A percentile compares a stretch with the other conserved stretches of the same genome.
These are phyloP conservation scores for Nannoperca obscura DNA, from an alignment of 2,797 vertebrate species.

Conservation along the genomic window DNA sequence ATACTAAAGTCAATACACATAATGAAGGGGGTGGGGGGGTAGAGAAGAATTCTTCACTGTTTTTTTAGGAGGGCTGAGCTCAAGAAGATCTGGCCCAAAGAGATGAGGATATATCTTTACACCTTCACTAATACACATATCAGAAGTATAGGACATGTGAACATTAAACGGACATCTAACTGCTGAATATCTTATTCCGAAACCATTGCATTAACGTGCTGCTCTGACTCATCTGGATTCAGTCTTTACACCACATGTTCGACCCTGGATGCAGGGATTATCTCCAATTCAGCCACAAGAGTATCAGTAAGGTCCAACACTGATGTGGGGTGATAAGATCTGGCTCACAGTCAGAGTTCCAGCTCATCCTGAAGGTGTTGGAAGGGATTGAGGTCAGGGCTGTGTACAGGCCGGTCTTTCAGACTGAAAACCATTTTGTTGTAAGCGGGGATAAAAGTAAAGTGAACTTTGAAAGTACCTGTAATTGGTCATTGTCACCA, in stretches of 20 bases:
- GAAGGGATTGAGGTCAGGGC: background rate
- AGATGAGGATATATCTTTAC: background rate
- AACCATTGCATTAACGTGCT: background rate
- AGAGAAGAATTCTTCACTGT: background rate
- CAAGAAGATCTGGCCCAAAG: background rate
- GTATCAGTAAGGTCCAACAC: background rate
- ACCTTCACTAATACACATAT: background rate
- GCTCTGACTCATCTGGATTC: background rate
- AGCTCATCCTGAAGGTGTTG: background rate
- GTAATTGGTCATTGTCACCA: background rate
- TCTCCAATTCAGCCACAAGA: background rate
- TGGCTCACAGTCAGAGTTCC: background rate
- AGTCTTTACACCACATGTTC: background rate
- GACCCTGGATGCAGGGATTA: background rate
- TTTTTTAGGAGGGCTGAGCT: background rate
- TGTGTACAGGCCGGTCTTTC: background rate
- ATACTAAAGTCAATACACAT: background rate
- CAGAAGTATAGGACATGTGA: background rate
- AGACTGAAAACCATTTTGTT: slow-evolving; percentile 1
- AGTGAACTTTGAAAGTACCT: background rate
- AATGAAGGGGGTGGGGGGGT: background rate
- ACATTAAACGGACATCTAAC: background rate
- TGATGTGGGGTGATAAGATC: background rate
- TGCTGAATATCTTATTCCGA: background rate
- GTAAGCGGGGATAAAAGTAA: background rate